Percentiles rank a stretch among this genome's conserved stretches.
phyloP scores from a whole-genome alignment of 2,113 vertebrate species.

The Malurus alboscapulatus region DNA sequence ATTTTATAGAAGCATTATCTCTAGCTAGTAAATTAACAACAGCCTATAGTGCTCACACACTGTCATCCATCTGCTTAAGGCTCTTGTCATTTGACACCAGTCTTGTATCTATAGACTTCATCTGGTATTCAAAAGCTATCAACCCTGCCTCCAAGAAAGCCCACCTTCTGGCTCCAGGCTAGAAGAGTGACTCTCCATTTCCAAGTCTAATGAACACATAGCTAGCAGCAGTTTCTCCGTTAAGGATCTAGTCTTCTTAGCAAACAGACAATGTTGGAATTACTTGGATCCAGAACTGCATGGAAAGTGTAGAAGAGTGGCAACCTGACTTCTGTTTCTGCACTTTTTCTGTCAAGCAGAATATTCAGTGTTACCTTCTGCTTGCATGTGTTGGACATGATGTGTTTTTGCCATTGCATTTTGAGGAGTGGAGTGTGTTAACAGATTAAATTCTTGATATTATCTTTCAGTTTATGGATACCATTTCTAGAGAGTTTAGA shows the following conservation, averaged over 20 bases:
- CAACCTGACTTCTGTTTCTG: background rate
- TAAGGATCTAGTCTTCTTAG: slow-evolving; percentile 38
- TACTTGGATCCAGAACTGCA: slow-evolving; percentile 23
- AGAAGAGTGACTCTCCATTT: slow-evolving; percentile 65
- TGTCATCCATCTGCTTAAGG: slow-evolving; percentile 75
- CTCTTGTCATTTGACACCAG: slow-evolving; percentile 73
- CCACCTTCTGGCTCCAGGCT: slow-evolving; percentile 69
- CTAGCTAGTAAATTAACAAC: slow-evolving; percentile 75
- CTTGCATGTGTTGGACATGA: background rate
- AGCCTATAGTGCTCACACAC: slow-evolving; percentile 61
- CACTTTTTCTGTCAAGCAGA: background rate
- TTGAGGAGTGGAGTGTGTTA: background rate
- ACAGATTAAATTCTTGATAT: background rate
- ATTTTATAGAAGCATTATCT: slow-evolving; percentile 73
- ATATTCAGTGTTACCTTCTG: fast-evolving
- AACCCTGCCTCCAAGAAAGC: slow-evolving; percentile 68
- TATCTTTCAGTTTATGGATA: background rate
- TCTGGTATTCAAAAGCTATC: slow-evolving; percentile 71
- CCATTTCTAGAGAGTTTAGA: background rate
- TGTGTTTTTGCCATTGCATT: background rate
- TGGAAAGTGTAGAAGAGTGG: background rate
- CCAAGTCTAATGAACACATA: slow-evolving; percentile 67
- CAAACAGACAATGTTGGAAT: slow-evolving; percentile 26
- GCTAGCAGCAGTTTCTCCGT: slow-evolving; percentile 32
- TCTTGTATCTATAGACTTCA: slow-evolving; percentile 69